These are phyloP conservation scores for Torymus auratus DNA, from an alignment of 2,888 invertebrate species.

Conservation along the genomic window DNA sequence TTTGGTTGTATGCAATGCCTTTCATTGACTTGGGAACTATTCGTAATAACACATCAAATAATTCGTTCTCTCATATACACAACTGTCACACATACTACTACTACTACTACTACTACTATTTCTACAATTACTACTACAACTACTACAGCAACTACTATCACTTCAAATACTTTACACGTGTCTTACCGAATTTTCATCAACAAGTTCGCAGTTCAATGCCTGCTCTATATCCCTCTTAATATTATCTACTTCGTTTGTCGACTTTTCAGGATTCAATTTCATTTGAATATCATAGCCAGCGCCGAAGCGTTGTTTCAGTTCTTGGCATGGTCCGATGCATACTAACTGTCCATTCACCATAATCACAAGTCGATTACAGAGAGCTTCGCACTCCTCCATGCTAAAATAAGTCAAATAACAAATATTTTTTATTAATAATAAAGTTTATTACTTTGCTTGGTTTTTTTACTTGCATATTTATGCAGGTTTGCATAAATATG, in stretches of 20 bases:
- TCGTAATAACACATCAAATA: too few species aligned
- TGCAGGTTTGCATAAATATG: too few species aligned
- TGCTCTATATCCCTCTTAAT: slow-evolving; percentile 79
- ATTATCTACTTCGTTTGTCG: slow-evolving; percentile 68
- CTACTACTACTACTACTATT: too few species aligned
- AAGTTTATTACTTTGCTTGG: too few species aligned
- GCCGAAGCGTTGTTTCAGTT: slow-evolving; percentile 84
- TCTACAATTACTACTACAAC: too few species aligned
- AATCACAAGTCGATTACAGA: slow-evolving; percentile 87
- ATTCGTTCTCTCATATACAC: too few species aligned
- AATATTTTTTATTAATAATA: too few species aligned
- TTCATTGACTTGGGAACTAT: too few species aligned
- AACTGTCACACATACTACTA: too few species aligned
- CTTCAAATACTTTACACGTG: slow-evolving; percentile 19
- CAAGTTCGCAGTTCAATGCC: slow-evolving; percentile 81
- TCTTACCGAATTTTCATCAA: slow-evolving; percentile 84
- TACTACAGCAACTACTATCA: too few species aligned
- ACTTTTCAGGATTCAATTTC: slow-evolving; percentile 73
- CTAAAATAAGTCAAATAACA: slow-evolving; percentile 74
- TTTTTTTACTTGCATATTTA: too few species aligned
- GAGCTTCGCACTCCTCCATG: slow-evolving; percentile 92
- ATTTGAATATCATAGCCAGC: slow-evolving; percentile 83
- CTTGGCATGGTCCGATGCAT: slow-evolving; percentile 85
- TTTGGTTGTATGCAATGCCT: too few species aligned
- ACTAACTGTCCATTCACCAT: slow-evolving; percentile 85